Percentiles rank a stretch among this genome's conserved stretches.
Evolutionary conservation across 2,797 vertebrate species (phyloP).

Genomic region (Sebastes trivittatus): DNA sequence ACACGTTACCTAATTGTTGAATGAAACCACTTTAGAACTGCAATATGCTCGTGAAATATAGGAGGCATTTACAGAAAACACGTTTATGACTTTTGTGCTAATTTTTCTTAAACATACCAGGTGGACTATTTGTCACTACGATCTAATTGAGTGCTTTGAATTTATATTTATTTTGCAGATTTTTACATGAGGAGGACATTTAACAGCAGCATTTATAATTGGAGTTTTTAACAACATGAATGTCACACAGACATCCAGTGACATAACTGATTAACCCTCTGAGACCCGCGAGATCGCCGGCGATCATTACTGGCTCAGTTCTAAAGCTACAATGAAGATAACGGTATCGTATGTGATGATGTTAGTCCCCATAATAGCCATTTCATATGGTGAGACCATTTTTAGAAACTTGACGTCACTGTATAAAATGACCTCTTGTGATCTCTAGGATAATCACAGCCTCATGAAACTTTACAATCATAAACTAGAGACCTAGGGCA

Average conservation of each 20-base stretch:
- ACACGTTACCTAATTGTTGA: slow-evolving; percentile 9
- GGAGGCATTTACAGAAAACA: background rate
- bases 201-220: background rate
- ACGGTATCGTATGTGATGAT: too few relatives aligned
- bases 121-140: background rate
- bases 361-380: too few relatives aligned
- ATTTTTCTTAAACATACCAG: background rate
- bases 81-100: background rate
- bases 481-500: too few relatives aligned
- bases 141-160: background rate
- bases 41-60: slow-evolving; percentile 1
- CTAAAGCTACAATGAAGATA: background rate
- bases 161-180: background rate
- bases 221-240: background rate
- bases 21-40: slow-evolving; percentile 17
- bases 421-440: too few relatives aligned
- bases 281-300: background rate
- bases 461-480: too few relatives aligned
- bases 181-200: background rate
- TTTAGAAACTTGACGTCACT: too few relatives aligned
- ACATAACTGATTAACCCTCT: background rate
- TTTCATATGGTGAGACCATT: too few relatives aligned
- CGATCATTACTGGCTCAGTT: background rate
- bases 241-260: background rate
- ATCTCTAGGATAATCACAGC: too few relatives aligned